Evolutionary conservation across 2,888 invertebrate species (phyloP).

Genomic region (Ashinkailepas kermadecensis): DNA sequence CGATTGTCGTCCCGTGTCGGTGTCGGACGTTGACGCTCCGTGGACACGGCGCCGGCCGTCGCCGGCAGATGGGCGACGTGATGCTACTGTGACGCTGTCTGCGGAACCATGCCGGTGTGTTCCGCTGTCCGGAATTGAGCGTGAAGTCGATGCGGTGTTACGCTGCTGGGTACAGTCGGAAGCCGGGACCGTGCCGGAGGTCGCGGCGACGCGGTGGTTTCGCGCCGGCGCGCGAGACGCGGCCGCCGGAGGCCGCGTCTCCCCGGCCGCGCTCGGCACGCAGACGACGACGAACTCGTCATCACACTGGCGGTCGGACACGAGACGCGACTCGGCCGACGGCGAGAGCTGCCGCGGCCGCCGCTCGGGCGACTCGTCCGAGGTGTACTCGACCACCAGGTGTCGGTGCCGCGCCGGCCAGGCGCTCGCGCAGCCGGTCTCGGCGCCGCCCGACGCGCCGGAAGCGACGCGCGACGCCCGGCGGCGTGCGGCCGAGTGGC

Average conservation of each 20-base stretch:
- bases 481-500: neutral
- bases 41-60: neutral
- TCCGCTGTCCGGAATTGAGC: neutral
- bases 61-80: neutral
- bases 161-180: no score
- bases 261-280: neutral
- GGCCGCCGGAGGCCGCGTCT: neutral
- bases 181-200: no score
- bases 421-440: neutral
- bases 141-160: no score
- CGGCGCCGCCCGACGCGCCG: neutral
- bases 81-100: neutral
- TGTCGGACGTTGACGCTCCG: neutral
- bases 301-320: neutral
- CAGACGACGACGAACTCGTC: constrained; percentile 19
- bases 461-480: neutral
- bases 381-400: neutral
- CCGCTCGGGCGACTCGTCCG: neutral
- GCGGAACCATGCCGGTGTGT: neutral
- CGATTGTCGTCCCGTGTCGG: neutral
- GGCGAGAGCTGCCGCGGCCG: constrained; percentile 8
- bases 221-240: neutral
- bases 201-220: no score
- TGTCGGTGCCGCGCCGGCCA: neutral
- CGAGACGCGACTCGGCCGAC: neutral